phyloP scores from a whole-genome alignment of 53 echinoderm and acorn worm species.

The Arbacia lixula region DNA sequence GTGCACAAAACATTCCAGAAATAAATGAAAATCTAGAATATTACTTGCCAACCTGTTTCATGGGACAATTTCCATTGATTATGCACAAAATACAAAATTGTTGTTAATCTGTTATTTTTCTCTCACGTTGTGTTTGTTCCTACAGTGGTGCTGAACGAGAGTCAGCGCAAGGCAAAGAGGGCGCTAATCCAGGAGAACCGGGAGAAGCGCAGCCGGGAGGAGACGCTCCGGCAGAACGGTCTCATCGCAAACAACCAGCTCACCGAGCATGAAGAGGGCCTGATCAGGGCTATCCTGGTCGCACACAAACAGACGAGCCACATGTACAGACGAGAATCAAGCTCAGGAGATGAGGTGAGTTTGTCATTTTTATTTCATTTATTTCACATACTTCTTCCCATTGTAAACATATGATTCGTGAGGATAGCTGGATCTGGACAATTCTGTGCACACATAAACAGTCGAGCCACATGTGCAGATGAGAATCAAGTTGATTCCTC shows the following conservation, averaged over 20 bases:
- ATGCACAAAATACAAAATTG: too few relatives aligned
- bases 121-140: not conserved
- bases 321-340: conserved; percentile 69
- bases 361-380: too few relatives aligned
- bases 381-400: not conserved
- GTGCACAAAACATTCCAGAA: too few relatives aligned
- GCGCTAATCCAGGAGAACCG: conserved; percentile 92
- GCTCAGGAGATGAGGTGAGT: conserved; percentile 71
- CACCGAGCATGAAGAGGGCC: conserved; percentile 73
- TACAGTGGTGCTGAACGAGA: conserved; percentile 93
- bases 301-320: conserved; percentile 90
- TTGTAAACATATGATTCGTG: not conserved
- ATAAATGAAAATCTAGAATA: too few relatives aligned
- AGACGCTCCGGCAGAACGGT: conserved; percentile 77
- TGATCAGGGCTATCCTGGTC: conserved; percentile 79
- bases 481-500: not conserved
- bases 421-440: not conserved
- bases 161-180: conserved; percentile 91
- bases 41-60: too few relatives aligned
- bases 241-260: conserved; percentile 64
- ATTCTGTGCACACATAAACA: not conserved
- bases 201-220: conserved; percentile 87
- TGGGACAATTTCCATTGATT: too few relatives aligned
- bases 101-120: not conserved
- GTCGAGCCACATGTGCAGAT: not conserved